A percentile compares a stretch with the other conserved stretches of the same genome.
Evolutionary conservation across 2,797 vertebrate species (phyloP).

Genomic region (Tapera naevia): DNA sequence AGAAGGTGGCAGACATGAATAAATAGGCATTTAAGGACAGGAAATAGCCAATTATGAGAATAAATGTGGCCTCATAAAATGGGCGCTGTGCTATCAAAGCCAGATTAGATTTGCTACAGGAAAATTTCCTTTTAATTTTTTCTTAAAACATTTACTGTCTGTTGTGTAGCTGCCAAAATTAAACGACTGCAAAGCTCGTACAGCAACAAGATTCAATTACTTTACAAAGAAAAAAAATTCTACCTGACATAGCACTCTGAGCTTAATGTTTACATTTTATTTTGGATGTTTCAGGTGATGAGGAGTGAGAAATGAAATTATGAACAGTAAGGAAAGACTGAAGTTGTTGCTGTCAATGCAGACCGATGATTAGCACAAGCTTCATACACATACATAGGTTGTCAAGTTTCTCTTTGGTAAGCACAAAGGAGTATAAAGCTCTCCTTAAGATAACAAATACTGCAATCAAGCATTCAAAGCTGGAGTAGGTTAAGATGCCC

Average conservation of each 20-base stretch:
- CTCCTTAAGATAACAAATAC: not conserved
- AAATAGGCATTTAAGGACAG: conserved; percentile 69
- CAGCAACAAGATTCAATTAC: not conserved
- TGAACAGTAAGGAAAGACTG: not conserved
- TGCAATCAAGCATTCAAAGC: not conserved
- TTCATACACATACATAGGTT: rapidly evolving
- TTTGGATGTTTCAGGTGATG: not conserved
- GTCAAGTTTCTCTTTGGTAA: not conserved
- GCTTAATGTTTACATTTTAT: not conserved
- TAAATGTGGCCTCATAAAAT: conserved; percentile 15
- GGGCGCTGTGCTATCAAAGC: not conserved
- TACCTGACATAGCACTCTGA: not conserved
- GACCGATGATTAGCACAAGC: not conserved
- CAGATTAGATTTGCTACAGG: conserved; percentile 14
- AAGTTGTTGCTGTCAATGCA: not conserved
- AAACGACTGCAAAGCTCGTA: not conserved
- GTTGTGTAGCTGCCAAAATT: not conserved
- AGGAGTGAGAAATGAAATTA: not conserved
- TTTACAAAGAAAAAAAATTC: not conserved
- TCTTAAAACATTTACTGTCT: not conserved
- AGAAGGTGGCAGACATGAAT: conserved; percentile 51
- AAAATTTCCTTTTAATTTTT: not conserved
- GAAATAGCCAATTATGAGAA: conserved; percentile 65
- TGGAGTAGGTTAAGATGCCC: not conserved
- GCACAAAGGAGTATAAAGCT: not conserved